Evolutionary conservation across 2,888 invertebrate genomes (phyloP).

Genomic region (Dryococelus australis): DNA sequence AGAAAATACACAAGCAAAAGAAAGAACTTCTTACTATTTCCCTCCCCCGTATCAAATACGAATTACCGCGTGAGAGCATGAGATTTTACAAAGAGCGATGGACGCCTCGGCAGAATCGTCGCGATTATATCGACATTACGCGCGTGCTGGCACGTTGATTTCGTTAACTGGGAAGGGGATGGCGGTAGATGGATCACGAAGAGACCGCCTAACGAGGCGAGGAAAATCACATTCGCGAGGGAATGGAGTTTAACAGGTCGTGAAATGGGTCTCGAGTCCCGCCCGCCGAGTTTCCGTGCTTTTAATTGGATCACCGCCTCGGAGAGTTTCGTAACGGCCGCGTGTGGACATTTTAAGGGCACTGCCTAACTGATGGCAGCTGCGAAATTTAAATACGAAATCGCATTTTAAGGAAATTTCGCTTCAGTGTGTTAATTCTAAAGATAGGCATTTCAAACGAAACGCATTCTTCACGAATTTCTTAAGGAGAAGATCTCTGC

Average conservation of each 20-base stretch:
- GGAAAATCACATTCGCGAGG: neutral
- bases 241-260: neutral
- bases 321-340: no score
- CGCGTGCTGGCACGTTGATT: neutral
- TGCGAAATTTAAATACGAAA: no score
- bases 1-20: neutral
- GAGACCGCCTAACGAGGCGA: neutral
- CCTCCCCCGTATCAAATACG: neutral
- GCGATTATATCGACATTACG: neutral
- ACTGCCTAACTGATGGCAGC: no score
- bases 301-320: no score
- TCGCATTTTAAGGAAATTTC: no score
- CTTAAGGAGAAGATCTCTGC: no score
- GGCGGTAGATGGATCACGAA: neutral
- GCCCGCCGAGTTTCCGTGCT: neutral
- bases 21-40: neutral
- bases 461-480: no score
- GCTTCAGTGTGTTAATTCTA: no score
- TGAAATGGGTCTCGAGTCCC: neutral
- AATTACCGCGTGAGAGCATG: neutral
- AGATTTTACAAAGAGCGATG: neutral
- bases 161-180: neutral
- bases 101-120: neutral
- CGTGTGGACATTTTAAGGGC: no score
- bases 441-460: no score